Base-by-base conservation (phyloP, 2,113 vertebrate species). In the Phrynocephalus versicolor region DNA sequence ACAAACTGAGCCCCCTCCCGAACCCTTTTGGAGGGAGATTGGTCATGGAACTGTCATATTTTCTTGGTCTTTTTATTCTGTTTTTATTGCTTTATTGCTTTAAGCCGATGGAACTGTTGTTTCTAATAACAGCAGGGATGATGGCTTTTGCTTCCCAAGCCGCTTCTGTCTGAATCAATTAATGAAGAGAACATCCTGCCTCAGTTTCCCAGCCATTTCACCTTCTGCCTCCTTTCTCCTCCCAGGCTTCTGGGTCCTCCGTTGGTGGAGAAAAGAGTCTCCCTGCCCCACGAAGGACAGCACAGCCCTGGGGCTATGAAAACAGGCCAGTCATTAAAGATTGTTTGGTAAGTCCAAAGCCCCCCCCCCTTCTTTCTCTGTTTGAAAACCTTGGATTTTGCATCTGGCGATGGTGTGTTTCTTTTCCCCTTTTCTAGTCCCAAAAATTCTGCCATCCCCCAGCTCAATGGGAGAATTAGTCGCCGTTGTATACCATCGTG, bases 251-350 rank as follows among this genome's bases (percentile, higher is more conserved):
- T 55, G 64, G n/a, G n/a, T n/a, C n/a, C 41, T 19, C 51, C 80
- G 81, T 82, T 81, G 62, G 55, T 88, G 67, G 77, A 25, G 0
- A 1, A 76, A 88, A 89, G 30, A 79, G 5, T 51, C 5, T 10
- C 39, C 18, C 89, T 70, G 73, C 0, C 85, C 1, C 27, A 88
- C 84, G 75, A 82, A 85, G 88, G 83, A 5, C 57, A 73, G 18
- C 21, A 4, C 6, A 21, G 7, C 0, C 1, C 85, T 79, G 84
- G n/a, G 86, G 87, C 6, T 25, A 90, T 91, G 91, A 91, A n/a
- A 83, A 79, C 90, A 81, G 90, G 87, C 84, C 87, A 91, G 88
- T 57, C 85, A 74, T 85, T 92, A 91, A 91, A 85, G 0, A 45
- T 89, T 0, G 80, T 89, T 84, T 35, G 88, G 92, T 93, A 70